Conservation (phyloP, 1,140 invertebrate genomes). For the Streblospio benedicti region DNA sequence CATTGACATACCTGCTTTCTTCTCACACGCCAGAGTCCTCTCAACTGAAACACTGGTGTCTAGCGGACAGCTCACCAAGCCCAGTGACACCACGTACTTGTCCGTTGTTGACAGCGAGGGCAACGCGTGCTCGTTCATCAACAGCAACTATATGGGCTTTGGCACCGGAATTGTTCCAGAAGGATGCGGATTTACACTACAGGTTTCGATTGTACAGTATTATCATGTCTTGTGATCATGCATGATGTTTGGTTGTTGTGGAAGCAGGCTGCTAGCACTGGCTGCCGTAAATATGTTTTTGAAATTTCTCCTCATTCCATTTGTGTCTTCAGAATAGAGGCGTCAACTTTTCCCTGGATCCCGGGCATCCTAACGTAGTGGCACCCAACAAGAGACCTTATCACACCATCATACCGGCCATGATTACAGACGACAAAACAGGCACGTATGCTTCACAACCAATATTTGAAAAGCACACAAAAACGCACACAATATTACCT, state of each 20-base stretch:
- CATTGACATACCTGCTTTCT: no score
- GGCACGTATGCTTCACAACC: no score
- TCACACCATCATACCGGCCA: constrained; percentile 47
- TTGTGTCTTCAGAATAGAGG: constrained; percentile 32
- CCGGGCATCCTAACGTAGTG: constrained; percentile 33
- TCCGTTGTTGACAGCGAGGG: constrained; percentile 43
- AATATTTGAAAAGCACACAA: no score
- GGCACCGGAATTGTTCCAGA: constrained; percentile 47
- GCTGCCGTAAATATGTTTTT: no score
- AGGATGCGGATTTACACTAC: constrained; percentile 46
- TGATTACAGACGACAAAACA: constrained; percentile 34
- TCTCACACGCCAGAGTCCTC: background rate
- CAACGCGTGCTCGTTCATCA: constrained; percentile 47
- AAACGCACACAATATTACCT: no score
- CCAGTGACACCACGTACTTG: constrained; percentile 45
- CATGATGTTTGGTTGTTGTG: background rate
- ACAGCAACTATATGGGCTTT: constrained; percentile 45
- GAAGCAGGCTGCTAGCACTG: no score
- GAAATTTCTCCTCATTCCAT: no score
- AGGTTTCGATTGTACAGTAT: no score
- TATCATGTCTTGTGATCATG: background rate
- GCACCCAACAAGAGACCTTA: constrained; percentile 37
- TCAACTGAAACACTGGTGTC: background rate
- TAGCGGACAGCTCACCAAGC: background rate
- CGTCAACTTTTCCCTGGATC: constrained; percentile 30